phyloP scores from a whole-genome alignment of 2,888 invertebrate genomes.

The Sipunculus nudus region DNA sequence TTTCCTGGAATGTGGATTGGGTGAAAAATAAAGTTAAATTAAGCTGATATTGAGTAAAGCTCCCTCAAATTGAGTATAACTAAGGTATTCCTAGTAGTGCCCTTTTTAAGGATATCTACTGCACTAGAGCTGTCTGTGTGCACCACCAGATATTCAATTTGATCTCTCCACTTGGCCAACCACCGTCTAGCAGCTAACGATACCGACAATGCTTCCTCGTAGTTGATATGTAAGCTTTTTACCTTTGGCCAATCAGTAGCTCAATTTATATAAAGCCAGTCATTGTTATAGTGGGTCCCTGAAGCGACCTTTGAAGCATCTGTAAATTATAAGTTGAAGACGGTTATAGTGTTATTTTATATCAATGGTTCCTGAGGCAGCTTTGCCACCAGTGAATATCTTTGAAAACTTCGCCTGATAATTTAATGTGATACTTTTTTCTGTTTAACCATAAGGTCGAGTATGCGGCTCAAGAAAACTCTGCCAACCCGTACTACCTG shows the following conservation, averaged over 20 bases:
- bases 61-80: neutral
- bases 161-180: neutral
- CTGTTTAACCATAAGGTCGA: neutral
- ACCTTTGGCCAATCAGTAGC: neutral
- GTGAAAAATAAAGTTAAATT: neutral
- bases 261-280: slow-evolving; percentile 4
- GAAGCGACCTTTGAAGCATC: slow-evolving; percentile 3
- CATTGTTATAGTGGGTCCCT: neutral
- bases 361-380: neutral
- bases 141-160: neutral
- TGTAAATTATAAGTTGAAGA: neutral
- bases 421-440: too few relatives aligned
- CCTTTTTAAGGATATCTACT: slow-evolving; percentile 1
- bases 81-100: too few relatives aligned
- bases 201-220: neutral
- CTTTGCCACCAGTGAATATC: too few relatives aligned
- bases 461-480: neutral
- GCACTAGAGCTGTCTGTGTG: slow-evolving; percentile 3
- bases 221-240: slow-evolving; percentile 2
- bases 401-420: too few relatives aligned
- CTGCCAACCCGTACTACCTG: neutral
- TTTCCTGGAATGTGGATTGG: neutral
- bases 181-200: neutral
- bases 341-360: neutral
- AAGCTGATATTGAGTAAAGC: neutral